Evolutionary conservation across 2,888 invertebrate species (phyloP).

Genomic region (Melieria picta): DNA sequence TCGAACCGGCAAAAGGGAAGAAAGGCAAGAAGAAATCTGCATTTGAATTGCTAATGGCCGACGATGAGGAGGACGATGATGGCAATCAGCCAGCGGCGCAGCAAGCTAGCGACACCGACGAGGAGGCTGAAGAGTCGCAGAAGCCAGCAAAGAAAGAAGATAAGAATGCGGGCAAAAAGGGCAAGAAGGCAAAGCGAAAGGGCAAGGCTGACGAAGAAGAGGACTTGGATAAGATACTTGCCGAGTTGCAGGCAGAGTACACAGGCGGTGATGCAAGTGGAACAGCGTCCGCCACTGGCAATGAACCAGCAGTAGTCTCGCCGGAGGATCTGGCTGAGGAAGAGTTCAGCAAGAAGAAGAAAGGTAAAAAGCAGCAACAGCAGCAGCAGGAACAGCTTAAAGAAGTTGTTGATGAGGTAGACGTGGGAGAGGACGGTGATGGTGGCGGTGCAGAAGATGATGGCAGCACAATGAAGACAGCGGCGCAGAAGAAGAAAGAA

Average conservation of each 20-base stretch:
- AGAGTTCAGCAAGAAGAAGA: slow-evolving; percentile 53
- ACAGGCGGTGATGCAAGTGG: slow-evolving; percentile 73
- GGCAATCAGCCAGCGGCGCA: slow-evolving; percentile 39
- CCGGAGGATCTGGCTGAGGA: slow-evolving; percentile 65
- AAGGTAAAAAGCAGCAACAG: slow-evolving; percentile 52
- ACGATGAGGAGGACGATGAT: slow-evolving; percentile 69
- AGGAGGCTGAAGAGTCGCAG: slow-evolving; percentile 69
- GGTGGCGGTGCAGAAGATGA: slow-evolving; percentile 69
- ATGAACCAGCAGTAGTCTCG: slow-evolving; percentile 44
- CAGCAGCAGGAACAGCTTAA: slow-evolving; percentile 39
- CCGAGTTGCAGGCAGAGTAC: slow-evolving; percentile 81
- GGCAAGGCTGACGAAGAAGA: slow-evolving; percentile 78
- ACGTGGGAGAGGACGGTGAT: slow-evolving; percentile 40
- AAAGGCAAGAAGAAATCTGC: slow-evolving; percentile 68
- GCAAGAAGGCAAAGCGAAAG: slow-evolving; percentile 78
- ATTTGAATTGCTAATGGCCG: slow-evolving; percentile 76
- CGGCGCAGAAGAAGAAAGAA: slow-evolving; percentile 90
- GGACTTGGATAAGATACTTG: slow-evolving; percentile 84
- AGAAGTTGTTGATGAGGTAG: slow-evolving; percentile 45
- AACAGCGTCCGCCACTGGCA: slow-evolving; percentile 55
- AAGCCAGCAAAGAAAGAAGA: slow-evolving; percentile 64
- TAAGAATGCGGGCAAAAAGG: slow-evolving; percentile 72
- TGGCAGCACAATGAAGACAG: slow-evolving; percentile 76
- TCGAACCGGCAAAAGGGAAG: slow-evolving; percentile 54
- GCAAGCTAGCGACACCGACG: slow-evolving; percentile 52